Evolutionary conservation across 2,888 invertebrate species (phyloP).

Genomic region (Abrostola triplasia): DNA sequence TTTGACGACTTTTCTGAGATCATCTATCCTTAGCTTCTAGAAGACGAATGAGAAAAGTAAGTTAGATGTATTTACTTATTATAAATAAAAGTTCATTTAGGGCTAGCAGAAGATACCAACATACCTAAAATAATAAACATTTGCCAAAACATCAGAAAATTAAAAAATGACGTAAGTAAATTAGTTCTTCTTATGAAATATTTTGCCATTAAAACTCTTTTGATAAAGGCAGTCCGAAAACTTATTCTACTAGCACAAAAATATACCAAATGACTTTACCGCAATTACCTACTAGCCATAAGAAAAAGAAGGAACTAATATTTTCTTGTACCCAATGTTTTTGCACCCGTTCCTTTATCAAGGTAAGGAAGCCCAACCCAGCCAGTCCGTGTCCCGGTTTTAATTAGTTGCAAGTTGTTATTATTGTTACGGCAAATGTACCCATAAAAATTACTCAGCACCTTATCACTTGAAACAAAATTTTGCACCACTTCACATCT

Average conservation of each 20-base stretch:
- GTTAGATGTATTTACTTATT: too few species aligned
- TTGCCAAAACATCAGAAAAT: too few species aligned
- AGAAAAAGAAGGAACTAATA: slow-evolving; percentile 1
- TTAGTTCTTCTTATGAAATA: too few species aligned
- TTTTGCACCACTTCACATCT: slow-evolving; percentile 55
- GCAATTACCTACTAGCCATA: neutral
- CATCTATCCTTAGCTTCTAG: too few species aligned
- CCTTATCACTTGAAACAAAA: slow-evolving; percentile 72
- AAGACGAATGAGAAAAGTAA: too few species aligned
- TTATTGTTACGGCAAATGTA: slow-evolving; percentile 82
- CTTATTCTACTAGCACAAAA: neutral
- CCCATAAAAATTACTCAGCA: slow-evolving; percentile 78
- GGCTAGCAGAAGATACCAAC: too few species aligned
- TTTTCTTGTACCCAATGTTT: slow-evolving; percentile 36
- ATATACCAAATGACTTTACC: neutral
- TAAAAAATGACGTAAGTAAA: too few species aligned
- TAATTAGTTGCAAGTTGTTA: slow-evolving; percentile 86
- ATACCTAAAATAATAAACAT: too few species aligned
- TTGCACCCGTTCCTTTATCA: slow-evolving; percentile 72
- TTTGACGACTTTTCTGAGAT: neutral
- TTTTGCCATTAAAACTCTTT: too few species aligned
- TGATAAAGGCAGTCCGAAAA: too few species aligned
- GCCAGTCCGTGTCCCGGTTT: slow-evolving; percentile 75
- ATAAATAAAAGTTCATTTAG: too few species aligned
- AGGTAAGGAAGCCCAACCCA: slow-evolving; percentile 75